These are phyloP conservation scores for Copsychus sechellarum DNA, from an alignment of 2,113 vertebrate genomes.

Conservation along the genomic window DNA sequence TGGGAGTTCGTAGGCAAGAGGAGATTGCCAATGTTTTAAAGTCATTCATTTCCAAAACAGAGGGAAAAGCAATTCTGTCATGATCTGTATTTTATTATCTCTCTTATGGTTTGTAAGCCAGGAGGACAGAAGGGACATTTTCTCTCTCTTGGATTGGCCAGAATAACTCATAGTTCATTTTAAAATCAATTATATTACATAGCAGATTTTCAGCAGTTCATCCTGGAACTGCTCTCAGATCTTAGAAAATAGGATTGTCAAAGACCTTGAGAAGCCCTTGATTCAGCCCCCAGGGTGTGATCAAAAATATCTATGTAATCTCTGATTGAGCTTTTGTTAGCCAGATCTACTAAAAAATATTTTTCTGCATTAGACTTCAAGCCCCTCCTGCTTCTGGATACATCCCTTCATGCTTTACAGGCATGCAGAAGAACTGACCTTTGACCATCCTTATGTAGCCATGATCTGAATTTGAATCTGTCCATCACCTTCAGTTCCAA, in stretches of 20 bases:
- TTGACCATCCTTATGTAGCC: background rate
- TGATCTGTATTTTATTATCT: slow-evolving; percentile 34
- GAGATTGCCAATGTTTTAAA: slow-evolving; percentile 23
- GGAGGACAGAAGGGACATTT: slow-evolving; percentile 37
- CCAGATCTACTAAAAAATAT: background rate
- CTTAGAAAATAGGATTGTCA: background rate
- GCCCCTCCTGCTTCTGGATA: background rate
- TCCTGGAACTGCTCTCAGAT: slow-evolving; percentile 3
- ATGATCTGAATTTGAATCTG: background rate
- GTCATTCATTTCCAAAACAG: slow-evolving; percentile 12
- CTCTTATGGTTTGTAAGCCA: background rate
- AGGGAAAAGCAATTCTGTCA: slow-evolving; percentile 23
- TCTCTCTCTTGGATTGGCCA: slow-evolving; percentile 20
- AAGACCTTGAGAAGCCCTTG: slow-evolving; percentile 40
- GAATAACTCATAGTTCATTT: slow-evolving; percentile 18
- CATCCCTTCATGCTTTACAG: background rate
- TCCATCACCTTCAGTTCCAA: background rate
- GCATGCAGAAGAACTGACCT: background rate
- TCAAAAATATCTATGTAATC: background rate
- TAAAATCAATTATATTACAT: slow-evolving; percentile 45
- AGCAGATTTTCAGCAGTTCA: slow-evolving; percentile 21
- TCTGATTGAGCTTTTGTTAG: background rate
- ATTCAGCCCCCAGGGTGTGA: background rate
- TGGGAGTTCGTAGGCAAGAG: slow-evolving; percentile 8
- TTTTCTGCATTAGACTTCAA: background rate